Conservation (phyloP, 2,113 vertebrate genomes). For the Prionailurus viverrinus region DNA sequence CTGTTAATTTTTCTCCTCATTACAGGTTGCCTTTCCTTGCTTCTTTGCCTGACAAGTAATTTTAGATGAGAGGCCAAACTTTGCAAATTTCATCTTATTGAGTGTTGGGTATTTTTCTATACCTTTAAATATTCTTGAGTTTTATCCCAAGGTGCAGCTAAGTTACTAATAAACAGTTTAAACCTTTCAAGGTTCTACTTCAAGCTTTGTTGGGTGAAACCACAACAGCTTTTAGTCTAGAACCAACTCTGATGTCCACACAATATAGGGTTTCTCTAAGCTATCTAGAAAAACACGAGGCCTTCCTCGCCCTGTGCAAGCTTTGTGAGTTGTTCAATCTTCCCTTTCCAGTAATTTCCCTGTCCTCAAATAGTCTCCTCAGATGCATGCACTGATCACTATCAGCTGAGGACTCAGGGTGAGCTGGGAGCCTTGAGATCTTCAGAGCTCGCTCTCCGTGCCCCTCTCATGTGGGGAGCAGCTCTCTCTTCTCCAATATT, state of each 20-base stretch:
- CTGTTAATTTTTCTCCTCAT: constrained; percentile 22
- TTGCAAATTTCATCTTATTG: not conserved
- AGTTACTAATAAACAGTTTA: not conserved
- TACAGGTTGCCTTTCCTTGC: not conserved
- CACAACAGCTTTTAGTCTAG: not conserved
- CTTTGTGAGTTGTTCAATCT: not conserved
- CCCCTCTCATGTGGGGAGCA: not conserved
- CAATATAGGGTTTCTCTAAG: not conserved
- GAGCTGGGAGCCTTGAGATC: not conserved
- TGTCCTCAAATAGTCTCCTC: not conserved
- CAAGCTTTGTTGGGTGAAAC: not conserved
- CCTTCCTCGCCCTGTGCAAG: not conserved
- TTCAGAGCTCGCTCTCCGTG: not conserved
- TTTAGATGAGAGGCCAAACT: not conserved
- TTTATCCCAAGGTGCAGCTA: not conserved
- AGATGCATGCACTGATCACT: not conserved
- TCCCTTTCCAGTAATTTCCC: not conserved
- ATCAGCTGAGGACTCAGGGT: not conserved
- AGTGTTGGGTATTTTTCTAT: not conserved
- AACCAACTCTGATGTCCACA: not conserved
- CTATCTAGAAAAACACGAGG: not conserved
- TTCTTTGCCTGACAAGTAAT: not conserved
- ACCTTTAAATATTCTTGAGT: not conserved
- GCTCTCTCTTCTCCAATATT: not conserved
- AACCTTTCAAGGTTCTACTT: not conserved